A percentile compares a stretch with the other conserved stretches of the same genome.
Conservation (phyloP, 2,113 vertebrate genomes). For the Ariopsis seemanni region DNA sequence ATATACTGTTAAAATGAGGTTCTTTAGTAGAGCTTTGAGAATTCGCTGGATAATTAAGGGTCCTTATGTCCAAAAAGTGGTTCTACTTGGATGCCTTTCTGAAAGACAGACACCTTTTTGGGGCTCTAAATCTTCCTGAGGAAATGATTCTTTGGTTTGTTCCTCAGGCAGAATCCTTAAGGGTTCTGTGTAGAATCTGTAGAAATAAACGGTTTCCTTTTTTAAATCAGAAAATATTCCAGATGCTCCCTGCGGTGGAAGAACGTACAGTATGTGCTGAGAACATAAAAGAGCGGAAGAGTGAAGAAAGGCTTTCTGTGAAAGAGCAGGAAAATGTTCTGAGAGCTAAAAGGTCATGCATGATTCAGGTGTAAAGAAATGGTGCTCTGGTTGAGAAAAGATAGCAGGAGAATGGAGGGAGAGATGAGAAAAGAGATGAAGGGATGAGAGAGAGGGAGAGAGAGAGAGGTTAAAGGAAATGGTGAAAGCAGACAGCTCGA, state of each 20-base stretch:
- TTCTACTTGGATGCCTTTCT: neutral
- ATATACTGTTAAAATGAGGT: neutral
- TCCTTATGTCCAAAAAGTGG: neutral
- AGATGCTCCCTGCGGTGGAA: neutral
- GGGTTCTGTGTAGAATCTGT: neutral
- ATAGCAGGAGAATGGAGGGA: neutral
- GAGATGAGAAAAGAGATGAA: neutral
- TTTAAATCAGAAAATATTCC: neutral
- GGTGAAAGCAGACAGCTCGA: neutral
- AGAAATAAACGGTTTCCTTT: neutral
- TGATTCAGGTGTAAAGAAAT: neutral
- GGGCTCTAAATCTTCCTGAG: neutral
- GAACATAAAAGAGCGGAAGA: neutral
- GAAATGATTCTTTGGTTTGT: neutral
- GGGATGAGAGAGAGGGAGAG: neutral
- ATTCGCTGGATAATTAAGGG: neutral
- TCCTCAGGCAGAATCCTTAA: neutral
- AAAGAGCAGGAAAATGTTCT: neutral
- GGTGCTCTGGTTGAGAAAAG: neutral
- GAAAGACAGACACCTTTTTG: neutral
- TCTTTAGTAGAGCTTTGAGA: neutral
- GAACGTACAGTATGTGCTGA: neutral
- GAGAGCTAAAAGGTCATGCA: constrained; percentile 9
- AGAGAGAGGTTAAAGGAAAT: neutral
- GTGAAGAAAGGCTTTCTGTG: neutral